Base-by-base conservation (phyloP, 92 coral and sea anemone genomes). In the Epizoanthus rinbou region DNA sequence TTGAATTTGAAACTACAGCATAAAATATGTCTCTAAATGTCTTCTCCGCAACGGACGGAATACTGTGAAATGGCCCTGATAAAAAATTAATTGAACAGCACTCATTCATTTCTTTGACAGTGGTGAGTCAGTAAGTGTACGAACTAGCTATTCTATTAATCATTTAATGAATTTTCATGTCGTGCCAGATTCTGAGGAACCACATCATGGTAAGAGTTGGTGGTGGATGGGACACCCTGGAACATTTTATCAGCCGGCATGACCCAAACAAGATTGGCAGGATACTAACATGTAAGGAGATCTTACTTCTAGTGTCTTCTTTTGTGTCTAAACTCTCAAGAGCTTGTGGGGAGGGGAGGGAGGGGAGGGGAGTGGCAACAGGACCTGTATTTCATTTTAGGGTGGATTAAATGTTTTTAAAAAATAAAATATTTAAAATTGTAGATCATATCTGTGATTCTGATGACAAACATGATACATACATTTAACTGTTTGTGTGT, bases 161-260 rank as follows among this genome's bases (percentile, higher is more conserved):
- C 33, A 17, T 43, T 15, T 54, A 37, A 37, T 37, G 57, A 63
- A 23, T 53, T 19, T 25, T 62, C 25, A 2, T 67, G 64, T 14
- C 39, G 35, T 78, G 52, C 16, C 84, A 97, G 99, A 90, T 97
- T 71, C 86, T 97, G 81, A 92, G 99, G 31, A 89, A 94, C 62
- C 99, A 97, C 85, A 95, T 97, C 79, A 97, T 97, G 99, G 99
- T 97, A 47, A 91, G 99, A 25, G 99, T 97, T 13, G 99, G 99
- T 15, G 99, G 99, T 25, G 99, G 99, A 15, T 97, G 99, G 99
- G 99, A 97, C 50, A 97, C 99, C 5, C 67, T 97, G 91, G 99
- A 97, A 57, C 90, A 97, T 76, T 97, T 97, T 62, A 80, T 97
- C 86, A 94, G 98, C 53, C 84, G 99, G 24, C 98, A 97, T 82